Conservation (phyloP, 37 sponge, comb jelly and placozoan genomes). For the Oopsacas minuta region DNA sequence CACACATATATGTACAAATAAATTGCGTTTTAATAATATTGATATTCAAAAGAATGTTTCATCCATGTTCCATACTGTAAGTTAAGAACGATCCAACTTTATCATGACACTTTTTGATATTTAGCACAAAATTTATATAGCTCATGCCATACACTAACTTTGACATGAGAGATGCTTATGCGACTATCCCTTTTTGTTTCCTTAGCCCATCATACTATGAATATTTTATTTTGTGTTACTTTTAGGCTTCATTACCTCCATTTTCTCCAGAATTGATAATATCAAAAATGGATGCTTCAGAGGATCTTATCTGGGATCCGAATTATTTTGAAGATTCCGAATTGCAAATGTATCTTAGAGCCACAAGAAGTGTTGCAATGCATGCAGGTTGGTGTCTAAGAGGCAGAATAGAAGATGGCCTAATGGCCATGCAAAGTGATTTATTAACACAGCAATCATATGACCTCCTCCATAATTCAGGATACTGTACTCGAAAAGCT, state of each 20-base stretch:
- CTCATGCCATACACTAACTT: no score
- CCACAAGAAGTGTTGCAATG: not conserved
- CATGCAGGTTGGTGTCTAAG: conserved; percentile 9
- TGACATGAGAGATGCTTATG: no score
- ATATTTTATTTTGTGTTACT: no score
- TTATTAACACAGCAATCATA: not conserved
- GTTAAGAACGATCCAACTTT: no score
- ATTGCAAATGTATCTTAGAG: conserved; percentile 12
- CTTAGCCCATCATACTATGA: no score
- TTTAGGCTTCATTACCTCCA: not conserved
- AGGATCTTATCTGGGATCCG: not conserved
- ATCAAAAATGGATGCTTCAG: not conserved
- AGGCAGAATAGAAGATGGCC: conserved; percentile 2
- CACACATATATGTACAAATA: no score
- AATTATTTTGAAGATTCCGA: not conserved
- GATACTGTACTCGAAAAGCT: not conserved
- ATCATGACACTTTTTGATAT: no score
- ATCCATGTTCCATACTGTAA: no score
- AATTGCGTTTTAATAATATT: no score
- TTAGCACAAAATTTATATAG: no score
- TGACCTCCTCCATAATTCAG: not conserved
- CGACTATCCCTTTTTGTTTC: no score
- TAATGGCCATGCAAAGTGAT: conserved; percentile 15
- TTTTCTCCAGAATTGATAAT: not conserved
- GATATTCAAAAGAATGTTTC: no score